Evolutionary conservation across 2,888 invertebrate genomes (phyloP).

Genomic region (Amblyjoppa fuscipennis): DNA sequence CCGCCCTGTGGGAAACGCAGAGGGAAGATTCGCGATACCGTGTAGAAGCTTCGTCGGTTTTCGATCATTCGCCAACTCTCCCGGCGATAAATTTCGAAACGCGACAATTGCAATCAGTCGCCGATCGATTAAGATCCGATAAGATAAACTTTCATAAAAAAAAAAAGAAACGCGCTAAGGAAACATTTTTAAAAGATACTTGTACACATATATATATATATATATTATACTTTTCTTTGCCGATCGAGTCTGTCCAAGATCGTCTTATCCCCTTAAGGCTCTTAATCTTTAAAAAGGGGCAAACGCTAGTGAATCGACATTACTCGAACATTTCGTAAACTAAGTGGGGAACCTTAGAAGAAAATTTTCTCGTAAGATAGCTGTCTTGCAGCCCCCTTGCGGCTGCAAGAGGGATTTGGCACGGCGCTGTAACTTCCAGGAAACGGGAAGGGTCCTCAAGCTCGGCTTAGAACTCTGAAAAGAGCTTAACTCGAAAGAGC

Average conservation of each 20-base stretch:
- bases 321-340: conserved; percentile 28
- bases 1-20: conserved; percentile 29
- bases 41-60: conserved; percentile 10
- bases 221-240: not conserved
- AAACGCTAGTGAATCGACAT: conserved; percentile 7
- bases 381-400: not conserved
- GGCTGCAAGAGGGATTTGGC: not conserved
- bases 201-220: no score
- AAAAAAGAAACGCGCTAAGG: not conserved
- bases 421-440: conserved; percentile 25
- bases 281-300: not conserved
- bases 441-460: conserved; percentile 43
- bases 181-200: no score
- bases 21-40: conserved; percentile 16
- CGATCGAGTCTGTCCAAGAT: not conserved
- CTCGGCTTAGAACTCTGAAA: conserved; percentile 48
- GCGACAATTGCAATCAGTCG: not conserved
- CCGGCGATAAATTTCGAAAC: not conserved
- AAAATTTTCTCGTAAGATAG: conserved; percentile 30
- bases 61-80: not conserved
- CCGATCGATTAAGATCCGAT: not conserved
- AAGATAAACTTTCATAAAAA: not conserved
- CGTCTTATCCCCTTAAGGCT: not conserved
- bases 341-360: not conserved
- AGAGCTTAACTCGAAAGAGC: conserved; percentile 53